Percentiles rank a stretch among this genome's conserved stretches.
phyloP scores from a whole-genome alignment of 2,113 vertebrate species.

The Cacatua alba region DNA sequence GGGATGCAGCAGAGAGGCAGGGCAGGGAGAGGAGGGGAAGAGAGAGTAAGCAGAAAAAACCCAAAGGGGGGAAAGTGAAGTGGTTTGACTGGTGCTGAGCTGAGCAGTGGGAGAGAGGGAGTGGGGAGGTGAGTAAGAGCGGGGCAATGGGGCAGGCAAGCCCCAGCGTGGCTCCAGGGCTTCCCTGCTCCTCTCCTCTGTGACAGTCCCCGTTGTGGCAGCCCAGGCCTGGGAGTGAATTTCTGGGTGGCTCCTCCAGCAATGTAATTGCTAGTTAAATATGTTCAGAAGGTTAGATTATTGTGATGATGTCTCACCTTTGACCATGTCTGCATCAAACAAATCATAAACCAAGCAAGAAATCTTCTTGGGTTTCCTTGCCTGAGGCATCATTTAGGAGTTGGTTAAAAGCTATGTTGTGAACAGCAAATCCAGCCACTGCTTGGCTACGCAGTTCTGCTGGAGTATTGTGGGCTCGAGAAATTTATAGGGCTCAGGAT shows the following conservation, averaged over 20 bases:
- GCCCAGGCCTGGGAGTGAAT: background rate
- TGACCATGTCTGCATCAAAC: slow-evolving; percentile 12
- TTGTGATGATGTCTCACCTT: background rate
- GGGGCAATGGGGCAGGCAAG: background rate
- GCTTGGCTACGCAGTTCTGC: background rate
- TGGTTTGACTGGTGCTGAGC: background rate
- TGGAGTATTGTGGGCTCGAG: background rate
- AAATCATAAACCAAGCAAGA: slow-evolving; percentile 1
- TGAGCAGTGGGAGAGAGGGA: background rate
- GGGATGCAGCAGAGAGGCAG: background rate
- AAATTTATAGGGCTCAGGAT: background rate
- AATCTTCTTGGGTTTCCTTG: background rate
- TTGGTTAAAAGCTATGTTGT: background rate
- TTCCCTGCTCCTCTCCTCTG: background rate
- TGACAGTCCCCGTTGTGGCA: background rate
- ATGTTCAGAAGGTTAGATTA: slow-evolving; percentile 7
- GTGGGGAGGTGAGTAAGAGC: background rate
- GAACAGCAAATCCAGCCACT: background rate
- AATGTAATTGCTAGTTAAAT: slow-evolving; percentile 43
- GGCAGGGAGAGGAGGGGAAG: background rate
- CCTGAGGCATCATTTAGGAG: background rate
- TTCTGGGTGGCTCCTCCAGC: slow-evolving; percentile 59
- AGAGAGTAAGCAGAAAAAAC: background rate
- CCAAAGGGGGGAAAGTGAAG: background rate
- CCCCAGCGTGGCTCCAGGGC: background rate